A percentile compares a stretch with the other conserved stretches of the same genome.
Conservation (phyloP, 2,888 invertebrate genomes). For the Cerastis leucographa region DNA sequence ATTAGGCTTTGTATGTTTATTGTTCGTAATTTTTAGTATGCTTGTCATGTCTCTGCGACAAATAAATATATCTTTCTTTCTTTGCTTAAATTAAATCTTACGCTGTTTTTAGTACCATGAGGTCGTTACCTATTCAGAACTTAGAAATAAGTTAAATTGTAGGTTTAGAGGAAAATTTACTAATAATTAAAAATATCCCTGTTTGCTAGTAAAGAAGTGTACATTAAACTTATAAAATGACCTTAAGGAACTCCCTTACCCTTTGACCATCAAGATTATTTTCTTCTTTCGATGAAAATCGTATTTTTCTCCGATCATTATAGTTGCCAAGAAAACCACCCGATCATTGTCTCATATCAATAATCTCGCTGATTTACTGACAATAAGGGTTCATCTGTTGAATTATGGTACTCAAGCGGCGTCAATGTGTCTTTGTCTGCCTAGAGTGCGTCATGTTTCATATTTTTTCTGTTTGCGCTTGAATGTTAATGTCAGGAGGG, state of each 20-base stretch:
- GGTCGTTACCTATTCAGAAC: too few relatives aligned
- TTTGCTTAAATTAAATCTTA: too few relatives aligned
- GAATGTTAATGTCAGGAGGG: too few relatives aligned
- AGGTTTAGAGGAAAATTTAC: too few relatives aligned
- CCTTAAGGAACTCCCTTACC: not conserved
- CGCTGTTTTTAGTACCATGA: too few relatives aligned
- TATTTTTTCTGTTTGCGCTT: not conserved
- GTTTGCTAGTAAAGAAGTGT: not conserved
- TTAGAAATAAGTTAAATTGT: too few relatives aligned
- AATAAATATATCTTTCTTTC: too few relatives aligned
- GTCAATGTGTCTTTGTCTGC: not conserved
- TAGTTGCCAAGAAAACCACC: not conserved
- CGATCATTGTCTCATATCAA: constrained; percentile 2
- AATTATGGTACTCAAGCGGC: too few relatives aligned
- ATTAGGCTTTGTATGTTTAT: too few relatives aligned
- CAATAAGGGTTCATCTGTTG: not conserved
- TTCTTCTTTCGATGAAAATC: not conserved
- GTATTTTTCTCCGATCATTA: constrained; percentile 7
- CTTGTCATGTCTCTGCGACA: too few relatives aligned
- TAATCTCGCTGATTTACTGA: constrained; percentile 1
- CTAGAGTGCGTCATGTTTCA: not conserved
- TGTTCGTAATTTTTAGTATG: too few relatives aligned
- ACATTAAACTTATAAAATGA: not conserved
- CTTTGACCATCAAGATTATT: not conserved
- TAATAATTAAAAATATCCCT: not conserved